phyloP scores from a whole-genome alignment of 92 coral and sea anemone species.

The Meandrina meandrites region DNA sequence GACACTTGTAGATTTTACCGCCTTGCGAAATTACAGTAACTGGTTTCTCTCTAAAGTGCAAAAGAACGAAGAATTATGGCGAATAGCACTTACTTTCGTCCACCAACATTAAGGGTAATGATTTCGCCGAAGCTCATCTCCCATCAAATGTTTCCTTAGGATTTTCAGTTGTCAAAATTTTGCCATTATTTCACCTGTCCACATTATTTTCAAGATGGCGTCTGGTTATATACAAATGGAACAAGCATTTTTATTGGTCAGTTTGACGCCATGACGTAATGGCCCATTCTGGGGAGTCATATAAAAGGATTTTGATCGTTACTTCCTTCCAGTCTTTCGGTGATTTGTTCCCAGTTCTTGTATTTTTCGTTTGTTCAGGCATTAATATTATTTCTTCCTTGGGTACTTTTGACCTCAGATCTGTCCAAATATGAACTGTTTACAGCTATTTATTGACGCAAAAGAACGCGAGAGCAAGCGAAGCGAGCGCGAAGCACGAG shows the following conservation, averaged over 20 bases:
- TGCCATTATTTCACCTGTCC: constrained; percentile 52
- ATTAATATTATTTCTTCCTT: too few species aligned
- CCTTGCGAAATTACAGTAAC: background rate
- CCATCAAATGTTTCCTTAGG: background rate
- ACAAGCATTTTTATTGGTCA: constrained; percentile 33
- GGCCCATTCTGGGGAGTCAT: background rate
- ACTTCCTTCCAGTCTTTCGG: too few species aligned
- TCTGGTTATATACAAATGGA: constrained; percentile 1
- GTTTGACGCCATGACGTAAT: constrained; percentile 27
- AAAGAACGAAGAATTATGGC: background rate
- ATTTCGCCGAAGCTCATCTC: constrained; percentile 91
- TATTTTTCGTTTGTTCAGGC: too few species aligned
- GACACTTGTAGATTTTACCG: background rate
- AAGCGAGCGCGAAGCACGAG: too few species aligned
- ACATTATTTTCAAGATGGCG: constrained; percentile 59
- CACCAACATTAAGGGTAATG: constrained; percentile 94
- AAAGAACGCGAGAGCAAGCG: too few species aligned
- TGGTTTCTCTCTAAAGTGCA: background rate
- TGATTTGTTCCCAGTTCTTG: too few species aligned
- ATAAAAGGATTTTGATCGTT: background rate
- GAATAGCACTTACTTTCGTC: constrained; percentile 70
- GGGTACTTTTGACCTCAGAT: too few species aligned
- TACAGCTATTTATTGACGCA: too few species aligned
- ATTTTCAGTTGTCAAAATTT: constrained; percentile 5
- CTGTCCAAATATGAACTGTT: too few species aligned